Evolutionary conservation across 1,140 invertebrate species (phyloP), one percentile per base, ranked within the genome.

Genomic region (Lucilia cuprina): DNA sequence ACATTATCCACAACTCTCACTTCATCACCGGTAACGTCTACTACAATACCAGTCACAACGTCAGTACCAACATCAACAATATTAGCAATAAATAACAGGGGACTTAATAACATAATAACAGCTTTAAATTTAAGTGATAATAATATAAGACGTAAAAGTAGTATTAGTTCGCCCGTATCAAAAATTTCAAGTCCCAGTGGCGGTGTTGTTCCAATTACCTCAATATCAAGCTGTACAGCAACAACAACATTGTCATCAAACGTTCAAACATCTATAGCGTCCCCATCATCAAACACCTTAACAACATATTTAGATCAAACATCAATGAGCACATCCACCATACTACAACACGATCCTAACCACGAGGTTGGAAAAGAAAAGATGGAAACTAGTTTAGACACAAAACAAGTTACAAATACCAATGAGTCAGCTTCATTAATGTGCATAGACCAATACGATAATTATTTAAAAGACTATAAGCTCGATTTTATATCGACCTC

Each of bases 211-310:
- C 10, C n/a, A 70, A 70, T 25, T 21, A 21, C 65, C n/a, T 21
- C 65, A 70, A 70, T 12, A 9, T 25, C 65, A 70, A 19, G 65
- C 12, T 70, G 25, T 70, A 5, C 65, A 12, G 8, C 19, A 70
- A 5, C 65, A 25, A 12, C 65, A 70, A 10, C 12, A 21, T 70
- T n/a, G 10, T 70, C 60, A 70, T 70, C 65, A 21, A 21, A 30
- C 30, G n/a, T 83, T 41, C 41, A 41, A 70, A 50, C 30, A 82
- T 17, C 30, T 49, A 47, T 21, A 50, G 21, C 30, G 49, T 49
- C 74, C 35, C 30, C 83, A 84, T 30, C 50, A 84, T 75, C 82
- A 83, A 84, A 74, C 41, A 49, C 41, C 65, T 75, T 65, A 55
- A 17, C 83, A 84, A 82, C 78, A 83, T 60, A 41, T 41, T 41